These are phyloP conservation scores for Cichladusa arquata DNA, from an alignment of 2,113 vertebrate species.

Conservation along the genomic window DNA sequence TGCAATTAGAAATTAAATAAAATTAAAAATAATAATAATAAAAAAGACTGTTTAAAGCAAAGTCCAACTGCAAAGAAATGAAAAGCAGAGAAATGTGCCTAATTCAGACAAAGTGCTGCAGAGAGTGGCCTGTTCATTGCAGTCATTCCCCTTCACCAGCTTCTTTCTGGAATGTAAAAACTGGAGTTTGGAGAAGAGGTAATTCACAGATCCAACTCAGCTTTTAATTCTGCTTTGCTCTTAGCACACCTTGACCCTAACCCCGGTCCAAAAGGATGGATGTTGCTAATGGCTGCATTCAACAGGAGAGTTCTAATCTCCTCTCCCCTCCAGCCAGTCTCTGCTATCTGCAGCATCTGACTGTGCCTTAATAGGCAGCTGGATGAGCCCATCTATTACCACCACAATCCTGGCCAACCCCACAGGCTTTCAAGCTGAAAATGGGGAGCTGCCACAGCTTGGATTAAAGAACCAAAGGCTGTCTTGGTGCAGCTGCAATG, in stretches of 20 bases:
- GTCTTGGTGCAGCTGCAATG: background rate
- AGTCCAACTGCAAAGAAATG: background rate
- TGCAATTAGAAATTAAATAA: background rate
- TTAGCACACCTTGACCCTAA: background rate
- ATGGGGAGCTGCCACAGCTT: background rate
- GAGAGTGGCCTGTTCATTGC: fast-evolving
- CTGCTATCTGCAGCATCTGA: background rate
- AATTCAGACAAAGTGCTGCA: background rate
- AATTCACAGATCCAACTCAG: background rate
- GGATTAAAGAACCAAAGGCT: background rate
- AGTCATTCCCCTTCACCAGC: background rate
- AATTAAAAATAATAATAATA: background rate
- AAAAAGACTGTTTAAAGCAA: background rate
- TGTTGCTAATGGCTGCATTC: background rate
- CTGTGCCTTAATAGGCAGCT: background rate
- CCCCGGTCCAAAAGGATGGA: background rate
- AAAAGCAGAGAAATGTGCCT: background rate
- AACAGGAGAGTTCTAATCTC: background rate
- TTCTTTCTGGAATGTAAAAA: background rate
- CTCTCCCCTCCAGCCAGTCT: background rate
- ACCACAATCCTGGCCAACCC: background rate
- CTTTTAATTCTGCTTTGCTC: background rate
- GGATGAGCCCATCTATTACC: background rate
- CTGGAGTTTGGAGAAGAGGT: background rate
- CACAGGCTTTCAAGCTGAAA: conserved; percentile 12